Evolutionary conservation across 1,140 invertebrate species (phyloP).

Genomic region (Microplitis mediator): DNA sequence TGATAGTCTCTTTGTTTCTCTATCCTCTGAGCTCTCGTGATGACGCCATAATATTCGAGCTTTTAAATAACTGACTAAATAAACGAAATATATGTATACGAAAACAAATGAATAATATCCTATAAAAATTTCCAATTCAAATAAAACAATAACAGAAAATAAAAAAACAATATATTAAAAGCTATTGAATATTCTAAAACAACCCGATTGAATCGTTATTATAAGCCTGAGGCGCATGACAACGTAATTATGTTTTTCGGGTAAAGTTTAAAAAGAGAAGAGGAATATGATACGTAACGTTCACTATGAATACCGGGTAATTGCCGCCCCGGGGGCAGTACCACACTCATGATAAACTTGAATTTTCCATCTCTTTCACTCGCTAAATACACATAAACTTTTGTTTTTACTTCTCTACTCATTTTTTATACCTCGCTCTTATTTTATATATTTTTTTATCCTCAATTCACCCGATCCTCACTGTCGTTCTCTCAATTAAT

Average conservation of each 20-base stretch:
- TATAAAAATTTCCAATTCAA: not conserved
- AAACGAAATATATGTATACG: too few relatives aligned
- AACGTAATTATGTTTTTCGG: constrained; percentile 10
- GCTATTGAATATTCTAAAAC: not conserved
- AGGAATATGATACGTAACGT: not conserved
- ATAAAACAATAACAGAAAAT: not conserved
- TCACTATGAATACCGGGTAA: constrained; percentile 6
- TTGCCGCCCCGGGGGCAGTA: constrained; percentile 6
- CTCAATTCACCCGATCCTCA: too few relatives aligned
- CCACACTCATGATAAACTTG: not conserved
- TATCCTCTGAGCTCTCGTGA: not conserved
- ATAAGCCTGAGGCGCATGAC: not conserved
- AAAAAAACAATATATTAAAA: not conserved
- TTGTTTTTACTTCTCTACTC: not conserved
- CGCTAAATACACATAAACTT: not conserved
- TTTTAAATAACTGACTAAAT: not conserved
- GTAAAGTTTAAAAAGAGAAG: not conserved
- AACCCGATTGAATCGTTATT: not conserved
- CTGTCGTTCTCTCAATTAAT: too few relatives aligned
- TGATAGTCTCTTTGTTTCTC: not conserved
- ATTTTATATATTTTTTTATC: too few relatives aligned
- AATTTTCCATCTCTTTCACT: constrained; percentile 5
- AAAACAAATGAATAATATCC: too few relatives aligned
- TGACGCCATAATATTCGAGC: not conserved
- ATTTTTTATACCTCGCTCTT: not conserved